Base-by-base conservation (phyloP, 2,888 invertebrate species). In the Sinentomon sp. region DNA sequence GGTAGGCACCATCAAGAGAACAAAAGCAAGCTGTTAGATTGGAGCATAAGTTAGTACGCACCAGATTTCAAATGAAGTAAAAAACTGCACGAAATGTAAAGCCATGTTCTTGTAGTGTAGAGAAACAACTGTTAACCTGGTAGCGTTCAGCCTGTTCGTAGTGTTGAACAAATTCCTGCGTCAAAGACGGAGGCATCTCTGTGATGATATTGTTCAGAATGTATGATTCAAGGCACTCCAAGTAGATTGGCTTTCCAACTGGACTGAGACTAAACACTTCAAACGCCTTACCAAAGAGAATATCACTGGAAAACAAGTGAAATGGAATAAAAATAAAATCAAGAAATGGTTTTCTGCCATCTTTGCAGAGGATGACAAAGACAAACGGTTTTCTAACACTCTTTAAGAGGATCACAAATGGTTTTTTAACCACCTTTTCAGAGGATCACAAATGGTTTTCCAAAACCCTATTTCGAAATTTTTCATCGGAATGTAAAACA, bases 161-260 rank as follows among this genome's bases (percentile, higher is more conserved):
- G 50, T 71, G 64, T 13, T 60, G 56, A 5, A 77, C 67, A 43
- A 77, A 61, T 33, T 68, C 66, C 49, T 76, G 71, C 37, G 72
- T 65, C 30, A 77, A 63, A 4, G 57, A 55, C 1, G 76, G 75
- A 29, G 70, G 68, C 10, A 76, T 57, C 28, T 51, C 50, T 5
- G 55, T 52, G 28, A 76, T 53, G 27, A 60, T 56, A 41, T 68
- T 70, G 40, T 61, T 62, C 37, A 66, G 56, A 41, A 76, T 66
- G 46, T 68, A 68, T 6, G 68, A 66, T 33, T 73, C 70, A 35
- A 78, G 53, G 40, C 68, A 59, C 37, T 69, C 68, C 38, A 74
- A 56, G 46, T 69, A 75, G 33, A 65, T 53, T 3, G 62, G 62
- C 46, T 63, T 64, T 6, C 68, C 62, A 32, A 64, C 59, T 17